Evolutionary conservation across 2,113 vertebrate genomes (phyloP), one percentile per base, ranked within the genome.

Genomic region (Pomatostomus ruficeps): DNA sequence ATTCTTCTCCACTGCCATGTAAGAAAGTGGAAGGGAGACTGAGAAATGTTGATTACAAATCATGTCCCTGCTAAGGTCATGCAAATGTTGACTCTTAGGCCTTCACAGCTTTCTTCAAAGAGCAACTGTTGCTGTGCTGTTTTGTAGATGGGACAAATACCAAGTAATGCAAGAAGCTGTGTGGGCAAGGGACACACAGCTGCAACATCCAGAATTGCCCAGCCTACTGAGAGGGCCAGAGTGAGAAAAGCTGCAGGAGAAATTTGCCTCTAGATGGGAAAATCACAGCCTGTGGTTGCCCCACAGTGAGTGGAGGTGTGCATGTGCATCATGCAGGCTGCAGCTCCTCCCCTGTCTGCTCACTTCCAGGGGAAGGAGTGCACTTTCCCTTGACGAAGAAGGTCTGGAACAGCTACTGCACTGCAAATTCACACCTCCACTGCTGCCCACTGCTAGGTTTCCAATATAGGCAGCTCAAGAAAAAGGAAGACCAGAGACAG

Each of bases 281-380:
- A 87, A 29, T 54, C 24, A 24, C 6, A 54, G 28, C 22, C 12
- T 0, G 0, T 13, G 4, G 26, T 40, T 45, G 36, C 23, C 18
- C 15, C 7, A 11, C 0, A 0, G 11, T 25, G 23, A 22, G 11
- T 58, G 40, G 43, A 28, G 9, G 7, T 31, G 14, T 29, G 29
- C 6, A 10, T 31, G 46, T 25, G 6, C 38, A 26, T 57, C 8
- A 19, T 0, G 4, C 0, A 2, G 55, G 22, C 31, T 68, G 40
- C 4, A 6, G 36, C 3, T 83, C 17, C 22, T 92, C 11, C 23
- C 7, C 5, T 1, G 1, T 36, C 15, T 42, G 6, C 22, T 74
- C 6, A 10, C 19, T 62, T 79, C 10, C 11, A 2, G 11, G 19
- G 8, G 19, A 59, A 38, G 8, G 11, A 67, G 11, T 5, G 6